Evolutionary conservation across 2,113 vertebrate species (phyloP).

Genomic region (Garra rufa): DNA sequence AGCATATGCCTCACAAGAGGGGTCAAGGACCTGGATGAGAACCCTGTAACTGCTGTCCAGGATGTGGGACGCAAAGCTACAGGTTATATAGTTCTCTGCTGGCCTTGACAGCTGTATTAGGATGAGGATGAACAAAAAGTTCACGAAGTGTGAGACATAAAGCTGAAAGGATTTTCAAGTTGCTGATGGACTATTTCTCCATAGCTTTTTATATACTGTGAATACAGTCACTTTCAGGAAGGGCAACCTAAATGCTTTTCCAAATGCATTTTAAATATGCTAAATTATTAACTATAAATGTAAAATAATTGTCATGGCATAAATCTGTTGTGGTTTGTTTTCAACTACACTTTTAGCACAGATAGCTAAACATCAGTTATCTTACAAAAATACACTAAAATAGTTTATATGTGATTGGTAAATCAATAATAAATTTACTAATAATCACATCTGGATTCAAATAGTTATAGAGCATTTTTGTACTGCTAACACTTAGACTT

Average conservation of each 20-base stretch:
- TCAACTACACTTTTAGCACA: background rate
- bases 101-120: background rate
- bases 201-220: background rate
- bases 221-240: background rate
- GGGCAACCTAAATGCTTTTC: background rate
- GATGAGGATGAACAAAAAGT: background rate
- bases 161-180: background rate
- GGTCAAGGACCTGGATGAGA: background rate
- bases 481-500: background rate
- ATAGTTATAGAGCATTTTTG: background rate
- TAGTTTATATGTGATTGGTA: background rate
- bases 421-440: background rate
- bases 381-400: background rate
- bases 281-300: background rate
- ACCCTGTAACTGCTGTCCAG: background rate
- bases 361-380: too few species aligned
- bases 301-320: too few species aligned
- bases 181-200: background rate
- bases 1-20: background rate
- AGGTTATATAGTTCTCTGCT: constrained; percentile 11
- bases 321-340: too few species aligned
- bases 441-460: background rate
- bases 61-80: background rate
- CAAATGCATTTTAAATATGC: background rate
- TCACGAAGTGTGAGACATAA: background rate